Evolutionary conservation across 2,113 vertebrate genomes (phyloP), one percentile per base, ranked within the genome.

Genomic region (Ancistrus triradiatus): DNA sequence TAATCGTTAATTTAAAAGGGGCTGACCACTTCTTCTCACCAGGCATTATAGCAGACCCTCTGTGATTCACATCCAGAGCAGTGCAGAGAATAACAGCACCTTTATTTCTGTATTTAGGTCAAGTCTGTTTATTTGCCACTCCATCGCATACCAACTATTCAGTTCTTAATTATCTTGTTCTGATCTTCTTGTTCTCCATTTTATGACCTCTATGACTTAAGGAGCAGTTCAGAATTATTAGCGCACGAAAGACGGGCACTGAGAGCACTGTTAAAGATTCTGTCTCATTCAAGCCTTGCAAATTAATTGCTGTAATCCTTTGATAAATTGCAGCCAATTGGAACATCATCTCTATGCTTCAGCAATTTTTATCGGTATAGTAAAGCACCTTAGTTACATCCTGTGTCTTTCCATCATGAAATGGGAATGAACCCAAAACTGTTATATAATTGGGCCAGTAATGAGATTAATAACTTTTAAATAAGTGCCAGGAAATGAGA

Each of bases 241-340:
- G 67, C 38, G 56, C 40, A 21, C 58, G 46, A 72, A 72, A 79
- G 53, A 55, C 67, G 56, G 70, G n/a, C 76, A 74, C 75, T 77
- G 74, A 63, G 69, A 61, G 75, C 61, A 59, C 76, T 77, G 72
- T 80, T 68, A 66, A 76, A 77, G 82, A 82, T 82, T 77, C 67
- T 68, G 66, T 68, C 74, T 66, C 35, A 7, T 84, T 81, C 78
- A 77, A 82, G 84, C 75, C 77, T 68, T 72, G 59, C 35, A 33
- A 77, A 75, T 73, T 87, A 85, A 86, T 83, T 86, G 83, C 76
- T 72, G 72, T 81, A 85, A 86, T 88, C 49, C 60, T 69, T 79
- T 86, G 86, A 87, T 83, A 79, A 86, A 88, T 85, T 78, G 82
- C 75, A 70, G 77, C 76, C 76, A 85, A 87, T 86, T 83, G n/a